These are phyloP conservation scores for Penelope pileata DNA, from an alignment of 2,113 vertebrate species.

Conservation along the genomic window DNA sequence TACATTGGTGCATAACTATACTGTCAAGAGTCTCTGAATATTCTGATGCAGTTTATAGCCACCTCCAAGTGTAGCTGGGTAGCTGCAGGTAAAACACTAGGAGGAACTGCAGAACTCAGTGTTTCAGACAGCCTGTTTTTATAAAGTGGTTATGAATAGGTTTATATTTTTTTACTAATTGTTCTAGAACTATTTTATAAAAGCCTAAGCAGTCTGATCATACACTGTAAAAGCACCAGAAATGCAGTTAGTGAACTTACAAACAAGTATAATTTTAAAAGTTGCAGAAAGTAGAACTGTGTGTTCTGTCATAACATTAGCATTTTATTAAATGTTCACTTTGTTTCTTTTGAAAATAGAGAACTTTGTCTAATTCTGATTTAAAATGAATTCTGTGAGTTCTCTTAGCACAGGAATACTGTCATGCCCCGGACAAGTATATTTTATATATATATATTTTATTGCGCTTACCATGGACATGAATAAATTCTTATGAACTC, in stretches of 20 bases:
- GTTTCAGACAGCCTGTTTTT: not conserved
- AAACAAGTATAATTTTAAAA: not conserved
- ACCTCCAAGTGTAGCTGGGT: not conserved
- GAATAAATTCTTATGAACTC: not conserved
- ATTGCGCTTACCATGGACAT: not conserved
- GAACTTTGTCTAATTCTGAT: not conserved
- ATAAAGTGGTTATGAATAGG: not conserved
- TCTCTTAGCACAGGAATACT: not conserved
- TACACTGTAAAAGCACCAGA: not conserved
- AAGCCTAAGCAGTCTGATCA: not conserved
- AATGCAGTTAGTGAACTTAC: not conserved
- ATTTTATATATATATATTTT: not conserved
- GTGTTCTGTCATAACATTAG: not conserved
- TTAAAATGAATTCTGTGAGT: not conserved
- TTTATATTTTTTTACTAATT: not conserved
- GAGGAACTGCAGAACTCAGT: accelerated
- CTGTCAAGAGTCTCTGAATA: not conserved
- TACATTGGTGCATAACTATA: not conserved
- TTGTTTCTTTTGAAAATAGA: not conserved
- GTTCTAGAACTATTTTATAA: not conserved
- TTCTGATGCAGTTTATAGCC: not conserved
- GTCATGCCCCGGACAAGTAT: not conserved
- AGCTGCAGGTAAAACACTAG: not conserved
- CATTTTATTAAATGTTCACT: not conserved
- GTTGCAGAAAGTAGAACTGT: not conserved